Evolutionary conservation across 2,888 invertebrate species (phyloP).

Genomic region (Drosophila formosana): DNA sequence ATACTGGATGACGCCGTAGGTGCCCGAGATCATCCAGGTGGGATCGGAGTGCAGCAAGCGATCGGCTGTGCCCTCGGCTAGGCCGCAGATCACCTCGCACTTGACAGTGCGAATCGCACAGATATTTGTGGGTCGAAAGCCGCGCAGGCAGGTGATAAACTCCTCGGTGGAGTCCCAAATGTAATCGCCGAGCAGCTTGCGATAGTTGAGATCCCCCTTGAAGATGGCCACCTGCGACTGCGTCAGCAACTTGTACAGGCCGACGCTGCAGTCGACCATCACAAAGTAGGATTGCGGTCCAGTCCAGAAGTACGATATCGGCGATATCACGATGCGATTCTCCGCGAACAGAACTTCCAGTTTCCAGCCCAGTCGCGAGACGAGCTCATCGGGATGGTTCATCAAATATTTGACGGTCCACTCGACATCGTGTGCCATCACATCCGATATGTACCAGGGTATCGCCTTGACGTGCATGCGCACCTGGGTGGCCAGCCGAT

Average conservation of each 20-base stretch:
- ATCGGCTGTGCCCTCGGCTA: constrained; percentile 88
- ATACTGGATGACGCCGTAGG: constrained; percentile 92
- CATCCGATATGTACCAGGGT: constrained; percentile 99
- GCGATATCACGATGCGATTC: constrained; percentile 83
- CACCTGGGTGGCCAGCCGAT: constrained; percentile 88
- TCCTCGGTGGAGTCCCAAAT: constrained; percentile 91
- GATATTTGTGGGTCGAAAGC: constrained; percentile 93
- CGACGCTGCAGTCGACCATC: constrained; percentile 88
- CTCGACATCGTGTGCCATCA: constrained; percentile 90
- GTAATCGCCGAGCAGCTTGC: constrained; percentile 95
- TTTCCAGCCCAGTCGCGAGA: constrained; percentile 85
- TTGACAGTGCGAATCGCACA: constrained; percentile 95
- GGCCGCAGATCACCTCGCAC: constrained; percentile 93
- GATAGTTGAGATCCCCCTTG: constrained; percentile 98
- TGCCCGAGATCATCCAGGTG: constrained; percentile 93
- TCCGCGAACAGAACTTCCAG: constrained; percentile 87
- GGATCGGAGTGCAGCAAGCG: constrained; percentile 86
- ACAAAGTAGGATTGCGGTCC: constrained; percentile 90
- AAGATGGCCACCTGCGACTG: constrained; percentile 90
- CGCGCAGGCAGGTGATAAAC: constrained; percentile 86
- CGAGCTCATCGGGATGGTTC: constrained; percentile 67
- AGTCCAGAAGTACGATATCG: constrained; percentile 94
- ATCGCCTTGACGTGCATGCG: constrained; percentile 94
- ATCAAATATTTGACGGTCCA: constrained; percentile 88
- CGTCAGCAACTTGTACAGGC: constrained; percentile 90